These are phyloP conservation scores for Amphimedon queenslandica DNA, from an alignment of 37 sponge, comb jelly and placozoan species.

Conservation along the genomic window DNA sequence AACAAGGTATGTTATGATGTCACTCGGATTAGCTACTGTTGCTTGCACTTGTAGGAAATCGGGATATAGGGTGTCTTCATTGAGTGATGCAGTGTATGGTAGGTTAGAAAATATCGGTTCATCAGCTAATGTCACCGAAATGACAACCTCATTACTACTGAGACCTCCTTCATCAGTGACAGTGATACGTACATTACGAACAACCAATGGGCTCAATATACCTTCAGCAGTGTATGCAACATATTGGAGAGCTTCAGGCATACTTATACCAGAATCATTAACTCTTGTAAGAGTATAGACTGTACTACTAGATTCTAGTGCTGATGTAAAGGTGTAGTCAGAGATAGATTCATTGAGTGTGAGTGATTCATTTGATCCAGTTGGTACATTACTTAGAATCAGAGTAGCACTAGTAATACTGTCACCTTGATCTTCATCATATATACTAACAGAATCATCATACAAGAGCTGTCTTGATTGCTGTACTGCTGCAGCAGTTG, in stretches of 20 bases:
- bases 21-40: conserved; percentile 45
- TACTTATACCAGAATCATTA: neutral
- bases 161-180: conserved; percentile 30
- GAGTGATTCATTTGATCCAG: conserved; percentile 36
- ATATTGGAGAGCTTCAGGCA: conserved; percentile 17
- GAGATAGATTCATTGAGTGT: conserved; percentile 7
- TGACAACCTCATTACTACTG: conserved; percentile 24
- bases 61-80: conserved; percentile 13
- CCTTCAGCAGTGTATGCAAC: conserved; percentile 25
- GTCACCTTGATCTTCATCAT: conserved; percentile 53
- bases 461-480: conserved; percentile 7
- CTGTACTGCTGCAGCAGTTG: conserved; percentile 13
- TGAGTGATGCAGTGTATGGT: conserved; percentile 16
- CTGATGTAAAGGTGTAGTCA: conserved; percentile 10
- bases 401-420: conserved; percentile 22
- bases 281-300: conserved; percentile 8
- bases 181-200: conserved; percentile 29
- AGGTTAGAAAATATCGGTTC: conserved; percentile 34
- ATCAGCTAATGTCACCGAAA: conserved; percentile 51
- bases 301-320: neutral
- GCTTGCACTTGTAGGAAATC: conserved; percentile 55
- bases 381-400: conserved; percentile 25
- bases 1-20: conserved; percentile 24
- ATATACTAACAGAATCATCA: conserved; percentile 6
- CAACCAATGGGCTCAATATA: neutral